These are phyloP conservation scores for Bombus sylvicola DNA, from an alignment of 1,140 invertebrate species.

Conservation along the genomic window DNA sequence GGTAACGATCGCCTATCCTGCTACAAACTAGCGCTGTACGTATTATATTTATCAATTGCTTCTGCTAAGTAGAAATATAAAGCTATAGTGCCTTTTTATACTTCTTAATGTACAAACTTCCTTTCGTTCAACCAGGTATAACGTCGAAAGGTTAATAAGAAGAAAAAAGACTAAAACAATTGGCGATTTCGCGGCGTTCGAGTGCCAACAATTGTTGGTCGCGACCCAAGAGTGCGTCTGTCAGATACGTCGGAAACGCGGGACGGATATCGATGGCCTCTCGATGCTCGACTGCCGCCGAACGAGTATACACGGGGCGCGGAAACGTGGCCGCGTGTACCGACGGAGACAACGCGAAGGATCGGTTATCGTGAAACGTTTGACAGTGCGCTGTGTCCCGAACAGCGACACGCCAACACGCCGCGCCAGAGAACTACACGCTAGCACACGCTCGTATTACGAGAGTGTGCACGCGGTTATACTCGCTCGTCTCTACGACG, in stretches of 20 bases:
- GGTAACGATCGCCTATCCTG: too few species aligned
- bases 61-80: too few species aligned
- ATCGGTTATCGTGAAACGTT: constrained; percentile 43
- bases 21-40: too few species aligned
- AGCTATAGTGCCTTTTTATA: too few species aligned
- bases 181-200: background rate
- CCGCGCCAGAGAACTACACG: background rate
- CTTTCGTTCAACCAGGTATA: too few species aligned
- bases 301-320: constrained; percentile 44
- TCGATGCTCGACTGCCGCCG: constrained; percentile 60
- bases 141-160: background rate
- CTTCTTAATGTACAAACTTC: too few species aligned
- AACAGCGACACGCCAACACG: constrained; percentile 18
- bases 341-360: constrained; percentile 45
- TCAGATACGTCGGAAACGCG: constrained; percentile 48
- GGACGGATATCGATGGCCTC: constrained; percentile 66
- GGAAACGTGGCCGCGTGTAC: constrained; percentile 50
- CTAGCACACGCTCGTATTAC: too few species aligned
- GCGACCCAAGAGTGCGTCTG: constrained; percentile 40
- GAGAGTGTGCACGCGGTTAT: background rate
- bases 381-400: constrained; percentile 45
- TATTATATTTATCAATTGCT: too few species aligned
- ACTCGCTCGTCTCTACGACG: constrained; percentile 32
- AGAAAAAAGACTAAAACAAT: background rate
- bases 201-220: constrained; percentile 15